phyloP scores from a whole-genome alignment of 2,113 vertebrate genomes.

The Perca schrenkii region DNA sequence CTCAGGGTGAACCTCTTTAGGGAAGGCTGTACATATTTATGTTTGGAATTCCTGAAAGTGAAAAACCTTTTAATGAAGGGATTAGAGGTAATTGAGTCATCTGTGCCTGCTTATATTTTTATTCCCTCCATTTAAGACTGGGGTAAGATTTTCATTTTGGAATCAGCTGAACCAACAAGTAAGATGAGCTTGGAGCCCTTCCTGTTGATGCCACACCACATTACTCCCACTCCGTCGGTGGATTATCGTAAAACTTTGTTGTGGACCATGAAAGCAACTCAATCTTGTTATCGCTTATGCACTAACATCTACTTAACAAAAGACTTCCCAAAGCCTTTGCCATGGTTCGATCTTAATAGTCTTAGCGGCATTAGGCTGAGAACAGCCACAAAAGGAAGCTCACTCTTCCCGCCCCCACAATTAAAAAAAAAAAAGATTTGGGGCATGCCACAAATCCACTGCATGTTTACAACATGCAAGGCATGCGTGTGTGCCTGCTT shows the following conservation, averaged over 20 bases:
- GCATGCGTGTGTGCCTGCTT: constrained; percentile 38
- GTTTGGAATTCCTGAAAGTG: constrained; percentile 39
- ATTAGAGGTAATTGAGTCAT: constrained; percentile 55
- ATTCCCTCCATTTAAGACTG: constrained; percentile 22
- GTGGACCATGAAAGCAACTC: constrained; percentile 74
- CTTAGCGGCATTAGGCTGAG: constrained; percentile 77
- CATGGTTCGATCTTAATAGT: constrained; percentile 78
- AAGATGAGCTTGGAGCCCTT: constrained; percentile 33
- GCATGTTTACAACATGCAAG: constrained; percentile 68
- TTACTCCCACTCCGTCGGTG: constrained; percentile 41
- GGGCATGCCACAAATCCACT: constrained; percentile 64
- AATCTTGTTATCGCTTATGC: constrained; percentile 76
- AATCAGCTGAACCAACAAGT: constrained; percentile 30
- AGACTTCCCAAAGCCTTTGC: constrained; percentile 73
- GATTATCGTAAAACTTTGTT: constrained; percentile 77
- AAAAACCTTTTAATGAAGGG: constrained; percentile 22
- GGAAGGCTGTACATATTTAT: background rate
- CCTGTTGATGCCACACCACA: constrained; percentile 38
- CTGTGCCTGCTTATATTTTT: constrained; percentile 19
- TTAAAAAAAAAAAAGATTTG: constrained; percentile 76
- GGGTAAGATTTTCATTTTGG: constrained; percentile 13
- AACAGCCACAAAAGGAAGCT: constrained; percentile 75
- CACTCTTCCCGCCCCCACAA: constrained; percentile 71
- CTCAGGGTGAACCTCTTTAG: background rate
- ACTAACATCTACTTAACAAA: constrained; percentile 76